Conservation (phyloP, 2,113 vertebrate species). For the Phrynosoma platyrhinos region DNA sequence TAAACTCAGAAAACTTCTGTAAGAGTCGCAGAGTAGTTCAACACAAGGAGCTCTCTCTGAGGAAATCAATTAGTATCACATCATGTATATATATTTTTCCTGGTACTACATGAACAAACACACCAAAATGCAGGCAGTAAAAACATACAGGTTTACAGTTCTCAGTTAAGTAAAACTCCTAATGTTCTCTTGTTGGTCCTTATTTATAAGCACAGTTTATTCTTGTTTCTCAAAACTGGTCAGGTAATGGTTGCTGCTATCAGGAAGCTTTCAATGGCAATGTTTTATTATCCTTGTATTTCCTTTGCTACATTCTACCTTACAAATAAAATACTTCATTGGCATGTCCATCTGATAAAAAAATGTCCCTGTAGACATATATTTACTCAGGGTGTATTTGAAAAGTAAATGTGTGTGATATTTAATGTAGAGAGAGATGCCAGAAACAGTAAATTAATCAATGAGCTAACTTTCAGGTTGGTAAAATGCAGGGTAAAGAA, state of each 20-base stretch:
- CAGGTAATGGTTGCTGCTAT: conserved; percentile 41
- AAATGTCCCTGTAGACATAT: conserved; percentile 64
- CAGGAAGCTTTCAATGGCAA: conserved; percentile 50
- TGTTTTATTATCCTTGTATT: conserved; percentile 73
- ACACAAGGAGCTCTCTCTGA: conserved; percentile 28
- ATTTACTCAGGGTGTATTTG: conserved; percentile 69
- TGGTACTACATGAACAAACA: conserved; percentile 38
- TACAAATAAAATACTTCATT: conserved; percentile 72
- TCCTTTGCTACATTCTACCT: conserved; percentile 69
- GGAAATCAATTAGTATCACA: not conserved
- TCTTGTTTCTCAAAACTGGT: conserved; percentile 54
- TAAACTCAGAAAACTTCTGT: not conserved
- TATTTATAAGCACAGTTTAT: conserved; percentile 69
- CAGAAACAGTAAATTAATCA: conserved; percentile 58
- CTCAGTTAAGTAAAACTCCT: conserved; percentile 69
- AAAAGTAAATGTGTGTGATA: conserved; percentile 72
- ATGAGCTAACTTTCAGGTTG: conserved; percentile 44
- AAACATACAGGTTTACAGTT: conserved; percentile 42
- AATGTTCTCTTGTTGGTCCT: conserved; percentile 37
- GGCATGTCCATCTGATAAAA: conserved; percentile 70
- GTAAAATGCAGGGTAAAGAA: conserved; percentile 27
- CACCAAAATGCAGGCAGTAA: conserved; percentile 33
- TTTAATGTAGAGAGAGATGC: conserved; percentile 56
- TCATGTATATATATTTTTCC: not conserved
- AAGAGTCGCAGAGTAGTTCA: not conserved